Percentiles rank a stretch among this genome's conserved stretches.
Conservation (phyloP, 2,113 vertebrate genomes). For the Ranitomeya imitator region DNA sequence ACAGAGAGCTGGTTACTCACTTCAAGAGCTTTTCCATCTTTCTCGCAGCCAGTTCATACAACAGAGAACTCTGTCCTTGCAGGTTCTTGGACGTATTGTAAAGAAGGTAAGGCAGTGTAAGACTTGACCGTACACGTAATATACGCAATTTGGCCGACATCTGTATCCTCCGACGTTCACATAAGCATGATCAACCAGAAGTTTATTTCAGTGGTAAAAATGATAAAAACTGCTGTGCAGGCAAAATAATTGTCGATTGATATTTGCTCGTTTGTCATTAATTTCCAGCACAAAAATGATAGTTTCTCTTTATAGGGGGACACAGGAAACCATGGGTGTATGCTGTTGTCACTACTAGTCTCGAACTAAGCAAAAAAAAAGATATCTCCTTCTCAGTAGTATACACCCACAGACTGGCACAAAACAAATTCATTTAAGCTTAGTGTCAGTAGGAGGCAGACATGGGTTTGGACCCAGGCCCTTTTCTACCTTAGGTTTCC, state of each 20-base stretch:
- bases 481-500: too few relatives aligned
- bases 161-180: background rate
- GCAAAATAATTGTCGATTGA: background rate
- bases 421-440: too few relatives aligned
- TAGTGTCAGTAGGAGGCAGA: too few relatives aligned
- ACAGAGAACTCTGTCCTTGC: conserved; percentile 87
- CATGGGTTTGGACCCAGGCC: too few relatives aligned
- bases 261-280: background rate
- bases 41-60: conserved; percentile 91
- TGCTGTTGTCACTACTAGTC: too few relatives aligned
- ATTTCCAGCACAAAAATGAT: background rate
- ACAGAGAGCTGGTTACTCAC: conserved; percentile 93
- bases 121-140: background rate
- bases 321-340: too few relatives aligned
- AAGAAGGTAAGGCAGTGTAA: conserved; percentile 76
- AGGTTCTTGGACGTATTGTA: conserved; percentile 84
- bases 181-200: background rate
- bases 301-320: too few relatives aligned
- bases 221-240: background rate
- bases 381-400: too few relatives aligned
- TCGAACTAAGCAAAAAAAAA: too few relatives aligned
- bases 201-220: background rate
- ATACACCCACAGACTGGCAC: too few relatives aligned
- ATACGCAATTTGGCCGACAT: background rate
- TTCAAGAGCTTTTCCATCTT: conserved; percentile 95